These are phyloP conservation scores for Diadophis punctatus DNA, from an alignment of 2,113 vertebrate genomes.

Conservation along the genomic window DNA sequence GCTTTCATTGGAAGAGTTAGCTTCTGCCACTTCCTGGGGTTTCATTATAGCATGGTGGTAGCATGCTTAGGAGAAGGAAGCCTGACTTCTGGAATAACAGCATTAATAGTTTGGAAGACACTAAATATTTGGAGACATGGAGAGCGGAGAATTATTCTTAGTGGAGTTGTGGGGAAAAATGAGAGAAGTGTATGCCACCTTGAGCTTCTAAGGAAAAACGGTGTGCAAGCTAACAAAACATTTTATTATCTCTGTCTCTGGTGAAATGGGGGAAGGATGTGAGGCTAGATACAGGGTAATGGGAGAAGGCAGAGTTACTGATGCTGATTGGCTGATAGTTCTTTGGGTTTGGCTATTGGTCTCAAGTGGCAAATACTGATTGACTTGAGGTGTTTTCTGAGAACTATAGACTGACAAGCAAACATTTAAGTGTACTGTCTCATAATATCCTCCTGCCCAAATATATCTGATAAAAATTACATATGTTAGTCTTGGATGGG, in stretches of 20 bases:
- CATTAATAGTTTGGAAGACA: background rate
- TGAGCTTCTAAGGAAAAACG: background rate
- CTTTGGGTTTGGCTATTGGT: background rate
- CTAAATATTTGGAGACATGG: background rate
- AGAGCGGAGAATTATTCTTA: background rate
- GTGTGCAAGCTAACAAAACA: background rate
- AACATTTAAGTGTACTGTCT: background rate
- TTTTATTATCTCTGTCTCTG: background rate
- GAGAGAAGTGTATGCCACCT: background rate
- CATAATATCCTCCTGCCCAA: background rate
- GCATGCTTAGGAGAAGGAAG: background rate
- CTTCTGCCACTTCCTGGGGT: background rate
- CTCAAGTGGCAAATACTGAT: background rate
- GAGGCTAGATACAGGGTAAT: background rate
- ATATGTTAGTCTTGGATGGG: background rate
- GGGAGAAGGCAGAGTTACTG: background rate
- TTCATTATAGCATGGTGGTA: background rate
- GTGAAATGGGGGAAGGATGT: background rate
- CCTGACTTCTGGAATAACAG: background rate
- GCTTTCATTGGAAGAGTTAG: background rate
- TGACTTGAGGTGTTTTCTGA: background rate
- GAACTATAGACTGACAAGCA: background rate
- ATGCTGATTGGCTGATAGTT: background rate
- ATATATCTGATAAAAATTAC: background rate
- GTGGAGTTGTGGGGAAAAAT: background rate